These are phyloP conservation scores for Ephestia elutella DNA, from an alignment of 1,140 invertebrate species.

Conservation along the genomic window DNA sequence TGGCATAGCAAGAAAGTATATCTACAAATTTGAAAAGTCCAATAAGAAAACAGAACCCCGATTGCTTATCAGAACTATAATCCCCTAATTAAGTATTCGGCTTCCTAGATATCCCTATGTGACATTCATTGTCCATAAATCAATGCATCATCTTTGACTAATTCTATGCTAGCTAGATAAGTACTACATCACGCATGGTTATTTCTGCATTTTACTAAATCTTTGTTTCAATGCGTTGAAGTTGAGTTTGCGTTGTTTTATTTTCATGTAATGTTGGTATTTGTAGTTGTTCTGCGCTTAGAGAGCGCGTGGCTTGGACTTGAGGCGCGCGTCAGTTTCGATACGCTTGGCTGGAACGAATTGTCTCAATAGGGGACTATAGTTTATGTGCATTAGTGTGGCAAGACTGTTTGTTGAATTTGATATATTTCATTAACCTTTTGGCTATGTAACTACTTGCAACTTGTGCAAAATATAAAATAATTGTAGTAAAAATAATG, in stretches of 20 bases:
- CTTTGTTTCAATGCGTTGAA: constrained; percentile 11
- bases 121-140: constrained; percentile 12
- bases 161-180: constrained; percentile 10
- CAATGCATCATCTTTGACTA: constrained; percentile 17
- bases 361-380: constrained; percentile 51
- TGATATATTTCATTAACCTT: not conserved
- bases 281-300: constrained; percentile 33
- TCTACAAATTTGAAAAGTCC: not conserved
- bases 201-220: not conserved
- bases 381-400: constrained; percentile 22
- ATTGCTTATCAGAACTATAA: constrained; percentile 4
- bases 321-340: constrained; percentile 54
- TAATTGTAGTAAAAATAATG: no score
- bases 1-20: not conserved
- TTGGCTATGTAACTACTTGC: no score
- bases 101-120: not conserved
- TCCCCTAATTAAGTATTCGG: constrained; percentile 5
- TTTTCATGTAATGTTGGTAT: constrained; percentile 23
- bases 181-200: constrained; percentile 9
- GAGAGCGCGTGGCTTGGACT: constrained; percentile 52
- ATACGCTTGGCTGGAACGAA: constrained; percentile 65
- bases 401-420: not conserved
- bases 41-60: not conserved
- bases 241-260: constrained; percentile 15
- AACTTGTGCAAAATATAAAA: no score